Conservation (phyloP, 2,113 vertebrate species). For the Leptobrachium ailaonicum region DNA sequence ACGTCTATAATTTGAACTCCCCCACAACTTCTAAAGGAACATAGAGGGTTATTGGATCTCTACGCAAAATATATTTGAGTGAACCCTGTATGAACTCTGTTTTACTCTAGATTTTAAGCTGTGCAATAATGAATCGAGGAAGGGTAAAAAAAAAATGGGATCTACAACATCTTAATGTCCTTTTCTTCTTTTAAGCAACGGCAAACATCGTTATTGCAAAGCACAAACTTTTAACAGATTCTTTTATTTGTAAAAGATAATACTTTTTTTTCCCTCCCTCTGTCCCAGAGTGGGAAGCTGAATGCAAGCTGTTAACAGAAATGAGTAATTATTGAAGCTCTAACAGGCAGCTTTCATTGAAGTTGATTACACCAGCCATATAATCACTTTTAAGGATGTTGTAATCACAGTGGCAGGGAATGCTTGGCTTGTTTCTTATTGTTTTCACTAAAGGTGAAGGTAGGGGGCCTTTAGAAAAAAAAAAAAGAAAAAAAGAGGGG, state of each 20-base stretch:
- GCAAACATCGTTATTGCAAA: slow-evolving; percentile 59
- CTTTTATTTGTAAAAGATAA: slow-evolving; percentile 72
- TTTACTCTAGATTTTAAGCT: slow-evolving; percentile 75
- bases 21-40: too few relatives aligned
- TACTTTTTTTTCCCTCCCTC: slow-evolving; percentile 56
- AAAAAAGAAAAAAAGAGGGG: slow-evolving; percentile 72
- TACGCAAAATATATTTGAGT: slow-evolving; percentile 68
- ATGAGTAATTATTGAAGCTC: slow-evolving; percentile 88
- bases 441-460: slow-evolving; percentile 79
- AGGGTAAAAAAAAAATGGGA: slow-evolving; percentile 77
- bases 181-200: slow-evolving; percentile 72
- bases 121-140: slow-evolving; percentile 55
- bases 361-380: slow-evolving; percentile 84
- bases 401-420: slow-evolving; percentile 84
- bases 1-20: too few relatives aligned
- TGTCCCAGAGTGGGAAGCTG: slow-evolving; percentile 78
- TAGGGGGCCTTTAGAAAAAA: slow-evolving; percentile 69
- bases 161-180: slow-evolving; percentile 65
- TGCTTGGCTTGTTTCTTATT: slow-evolving; percentile 82
- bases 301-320: slow-evolving; percentile 85
- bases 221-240: slow-evolving; percentile 65
- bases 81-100: slow-evolving; percentile 82
- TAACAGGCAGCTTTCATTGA: slow-evolving; percentile 86
- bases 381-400: slow-evolving; percentile 86
- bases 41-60: too few relatives aligned